Percentiles rank a stretch among this genome's conserved stretches.
phyloP scores from a whole-genome alignment of 2,113 vertebrate species.

The Hemicordylus capensis region DNA sequence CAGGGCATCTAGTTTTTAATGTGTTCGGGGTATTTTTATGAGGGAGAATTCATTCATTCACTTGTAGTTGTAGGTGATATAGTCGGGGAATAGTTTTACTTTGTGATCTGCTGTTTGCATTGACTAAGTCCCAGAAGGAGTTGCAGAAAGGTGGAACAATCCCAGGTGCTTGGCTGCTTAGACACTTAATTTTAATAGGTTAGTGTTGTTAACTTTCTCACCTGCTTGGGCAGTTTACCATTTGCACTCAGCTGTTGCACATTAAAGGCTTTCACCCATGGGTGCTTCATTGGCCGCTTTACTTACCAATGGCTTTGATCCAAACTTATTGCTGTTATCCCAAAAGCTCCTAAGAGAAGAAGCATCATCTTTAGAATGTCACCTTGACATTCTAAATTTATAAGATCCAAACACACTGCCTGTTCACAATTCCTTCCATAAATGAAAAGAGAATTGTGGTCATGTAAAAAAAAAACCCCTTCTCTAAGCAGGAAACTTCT shows the following conservation, averaged over 20 bases:
- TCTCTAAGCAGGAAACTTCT: too few species aligned
- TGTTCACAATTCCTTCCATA: too few species aligned
- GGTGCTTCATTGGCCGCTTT: neutral
- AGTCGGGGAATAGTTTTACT: neutral
- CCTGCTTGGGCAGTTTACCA: too few species aligned
- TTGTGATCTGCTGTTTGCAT: neutral
- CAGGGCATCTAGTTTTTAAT: too few species aligned
- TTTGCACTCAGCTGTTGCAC: neutral
- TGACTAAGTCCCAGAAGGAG: neutral
- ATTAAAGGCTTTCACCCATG: neutral
- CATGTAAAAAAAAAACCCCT: too few species aligned
- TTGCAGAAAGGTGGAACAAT: neutral
- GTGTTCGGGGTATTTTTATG: neutral
- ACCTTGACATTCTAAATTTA: too few species aligned
- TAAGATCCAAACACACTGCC: too few species aligned
- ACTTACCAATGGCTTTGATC: neutral
- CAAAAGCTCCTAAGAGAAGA: too few species aligned
- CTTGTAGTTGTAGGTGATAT: neutral
- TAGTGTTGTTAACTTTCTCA: too few species aligned
- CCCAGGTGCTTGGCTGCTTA: neutral
- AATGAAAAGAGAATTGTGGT: too few species aligned
- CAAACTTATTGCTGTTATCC: too few species aligned
- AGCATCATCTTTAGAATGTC: too few species aligned
- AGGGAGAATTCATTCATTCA: neutral
- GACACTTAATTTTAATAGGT: neutral